Conservation (phyloP, 2,113 vertebrate genomes). For the Picathartes gymnocephalus region DNA sequence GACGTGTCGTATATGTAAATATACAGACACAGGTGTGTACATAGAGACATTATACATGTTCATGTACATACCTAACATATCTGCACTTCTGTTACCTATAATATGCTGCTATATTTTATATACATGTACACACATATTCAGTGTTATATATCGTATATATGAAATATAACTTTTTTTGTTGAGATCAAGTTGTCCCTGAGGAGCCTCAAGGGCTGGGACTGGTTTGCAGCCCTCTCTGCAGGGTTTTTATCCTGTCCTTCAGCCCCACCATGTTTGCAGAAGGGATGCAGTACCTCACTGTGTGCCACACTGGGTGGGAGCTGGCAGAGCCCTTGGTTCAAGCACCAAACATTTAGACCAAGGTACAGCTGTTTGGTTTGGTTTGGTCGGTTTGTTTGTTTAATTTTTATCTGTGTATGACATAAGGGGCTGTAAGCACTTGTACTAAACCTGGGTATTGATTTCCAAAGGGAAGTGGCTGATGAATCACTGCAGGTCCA, state of each 20-base stretch:
- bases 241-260: background rate
- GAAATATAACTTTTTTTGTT: background rate
- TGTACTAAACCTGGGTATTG: background rate
- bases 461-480: background rate
- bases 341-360: background rate
- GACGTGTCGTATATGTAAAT: background rate
- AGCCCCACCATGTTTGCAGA: background rate
- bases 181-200: no score
- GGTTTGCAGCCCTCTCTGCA: background rate
- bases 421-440: background rate
- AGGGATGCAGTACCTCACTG: background rate
- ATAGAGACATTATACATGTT: background rate
- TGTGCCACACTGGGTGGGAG: background rate
- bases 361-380: background rate
- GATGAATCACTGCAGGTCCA: background rate
- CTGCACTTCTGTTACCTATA: background rate
- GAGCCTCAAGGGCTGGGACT: background rate
- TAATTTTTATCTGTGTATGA: background rate
- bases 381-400: background rate
- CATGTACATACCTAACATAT: background rate
- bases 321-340: background rate
- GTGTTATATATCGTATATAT: background rate
- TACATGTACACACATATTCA: background rate
- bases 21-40: no score
- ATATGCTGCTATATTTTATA: background rate